phyloP scores from a whole-genome alignment of 2,113 vertebrate species.

The Pseudorasbora parva region DNA sequence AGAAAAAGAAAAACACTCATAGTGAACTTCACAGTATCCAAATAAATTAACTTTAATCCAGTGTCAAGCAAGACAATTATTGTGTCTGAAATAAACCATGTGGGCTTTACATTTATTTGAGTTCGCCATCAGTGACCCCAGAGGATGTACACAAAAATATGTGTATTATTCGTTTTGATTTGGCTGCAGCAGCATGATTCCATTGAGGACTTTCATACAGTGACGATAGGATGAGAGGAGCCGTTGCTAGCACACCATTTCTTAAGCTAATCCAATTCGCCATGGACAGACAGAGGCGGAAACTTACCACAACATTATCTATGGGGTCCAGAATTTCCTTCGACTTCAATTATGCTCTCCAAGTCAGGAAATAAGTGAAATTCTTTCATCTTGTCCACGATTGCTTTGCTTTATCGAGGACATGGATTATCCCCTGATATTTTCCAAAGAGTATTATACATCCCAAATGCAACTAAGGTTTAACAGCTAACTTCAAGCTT shows the following conservation, averaged over 20 bases:
- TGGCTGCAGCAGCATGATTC: slow-evolving; percentile 54
- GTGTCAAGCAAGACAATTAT: not conserved
- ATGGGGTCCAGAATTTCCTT: slow-evolving; percentile 59
- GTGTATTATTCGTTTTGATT: slow-evolving; percentile 27
- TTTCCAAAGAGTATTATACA: slow-evolving; percentile 54
- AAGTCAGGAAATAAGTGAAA: slow-evolving; percentile 45
- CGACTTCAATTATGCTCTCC: slow-evolving; percentile 63
- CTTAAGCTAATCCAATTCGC: slow-evolving; percentile 73
- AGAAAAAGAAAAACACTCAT: not conserved
- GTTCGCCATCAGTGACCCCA: not conserved
- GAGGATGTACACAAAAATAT: slow-evolving; percentile 26
- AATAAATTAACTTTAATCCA: slow-evolving; percentile 37
- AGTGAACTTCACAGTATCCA: not conserved
- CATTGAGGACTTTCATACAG: slow-evolving; percentile 50
- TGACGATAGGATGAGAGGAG: slow-evolving; percentile 57
- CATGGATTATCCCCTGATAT: slow-evolving; percentile 64
- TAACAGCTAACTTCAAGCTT: slow-evolving; percentile 45
- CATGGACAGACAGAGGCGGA: slow-evolving; percentile 62
- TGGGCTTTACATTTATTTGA: not conserved
- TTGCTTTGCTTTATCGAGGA: slow-evolving; percentile 62
- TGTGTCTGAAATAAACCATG: not conserved
- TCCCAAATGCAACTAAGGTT: slow-evolving; percentile 46
- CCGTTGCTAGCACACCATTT: slow-evolving; percentile 62
- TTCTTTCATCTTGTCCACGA: slow-evolving; percentile 66
- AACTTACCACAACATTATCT: slow-evolving; percentile 65